Evolutionary conservation across 1,140 invertebrate species (phyloP), one percentile per base, ranked within the genome.

Genomic region (Drosophila virilis): DNA sequence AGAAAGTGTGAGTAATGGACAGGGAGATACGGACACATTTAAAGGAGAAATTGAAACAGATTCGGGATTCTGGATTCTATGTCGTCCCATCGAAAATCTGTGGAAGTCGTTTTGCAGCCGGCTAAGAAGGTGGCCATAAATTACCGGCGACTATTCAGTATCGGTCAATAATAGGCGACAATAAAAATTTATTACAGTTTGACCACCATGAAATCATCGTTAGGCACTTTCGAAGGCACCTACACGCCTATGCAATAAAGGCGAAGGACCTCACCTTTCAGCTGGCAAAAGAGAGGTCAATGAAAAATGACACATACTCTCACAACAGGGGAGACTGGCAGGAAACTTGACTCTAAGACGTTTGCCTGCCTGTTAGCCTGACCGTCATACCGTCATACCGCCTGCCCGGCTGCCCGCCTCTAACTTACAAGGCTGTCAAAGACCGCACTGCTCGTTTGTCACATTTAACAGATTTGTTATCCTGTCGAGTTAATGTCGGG

Each of bases 381-480:
- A 3, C 42, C 42, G 42, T 8, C n/a, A n/a, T n/a, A n/a, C n/a
- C 42, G n/a, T 7, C 45, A n/a, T n/a, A n/a, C 45, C 8, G 13
- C 9, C 15, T 8, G 15, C 12, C 50, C 22, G 17, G n/a, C 55
- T 40, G 28, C 12, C 38, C 28, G 54, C 42, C 51, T 52, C 59
- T 43, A 46, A 52, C 70, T 78, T 74, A 69, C 73, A 77, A 51
- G 79, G 68, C 80, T 83, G 62, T 68, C 67, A 88, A 66, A 83
- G 77, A 74, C 78, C 75, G 68, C 62, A 65, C 72, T 69, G 80
- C 85, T 91, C 90, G 90, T 91, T 91, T 91, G 90, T 91, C 90
- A 91, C 90, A 91, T 91, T 90, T 91, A 91, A 91, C 90, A 91
- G 90, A 91, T 91, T 91, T 91, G 90, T 91, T 91, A 91, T 91